Percentiles rank a stretch among this genome's conserved stretches.
Evolutionary conservation across 2,113 vertebrate genomes (phyloP).

Genomic region (Formicarius rufipectus): DNA sequence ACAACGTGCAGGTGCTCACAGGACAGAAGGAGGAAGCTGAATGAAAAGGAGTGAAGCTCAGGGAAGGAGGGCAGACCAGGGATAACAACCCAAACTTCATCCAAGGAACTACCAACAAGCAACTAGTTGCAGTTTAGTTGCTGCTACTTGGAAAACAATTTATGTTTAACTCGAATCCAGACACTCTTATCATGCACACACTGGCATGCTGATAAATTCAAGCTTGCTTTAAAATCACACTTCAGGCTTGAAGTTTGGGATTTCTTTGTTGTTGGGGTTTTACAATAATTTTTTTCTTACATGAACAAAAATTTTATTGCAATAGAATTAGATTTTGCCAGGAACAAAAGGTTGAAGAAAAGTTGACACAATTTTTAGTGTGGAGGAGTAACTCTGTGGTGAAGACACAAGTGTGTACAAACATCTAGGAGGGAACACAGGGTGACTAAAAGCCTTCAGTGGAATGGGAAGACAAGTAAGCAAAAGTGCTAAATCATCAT

Average conservation of each 20-base stretch:
- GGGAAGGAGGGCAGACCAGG: neutral
- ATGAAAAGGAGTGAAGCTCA: no score
- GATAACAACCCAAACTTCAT: neutral
- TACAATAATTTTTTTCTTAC: neutral
- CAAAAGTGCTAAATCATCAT: neutral
- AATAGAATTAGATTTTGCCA: neutral
- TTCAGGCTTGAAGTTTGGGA: neutral
- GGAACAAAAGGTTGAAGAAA: neutral
- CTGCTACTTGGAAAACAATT: neutral
- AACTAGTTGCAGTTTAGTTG: neutral
- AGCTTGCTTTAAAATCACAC: neutral
- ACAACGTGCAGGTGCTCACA: neutral
- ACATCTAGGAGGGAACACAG: neutral
- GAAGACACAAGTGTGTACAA: neutral
- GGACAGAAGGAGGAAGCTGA: neutral
- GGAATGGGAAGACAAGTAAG: neutral
- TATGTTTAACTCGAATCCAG: neutral
- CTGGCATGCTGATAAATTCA: neutral
- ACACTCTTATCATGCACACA: neutral
- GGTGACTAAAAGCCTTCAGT: neutral
- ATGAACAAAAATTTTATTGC: neutral
- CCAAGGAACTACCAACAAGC: neutral
- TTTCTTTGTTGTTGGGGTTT: neutral
- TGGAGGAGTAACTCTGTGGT: neutral
- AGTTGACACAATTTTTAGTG: neutral